Base-by-base conservation (phyloP, 2,888 invertebrate species). In the Prenolepis imparis region DNA sequence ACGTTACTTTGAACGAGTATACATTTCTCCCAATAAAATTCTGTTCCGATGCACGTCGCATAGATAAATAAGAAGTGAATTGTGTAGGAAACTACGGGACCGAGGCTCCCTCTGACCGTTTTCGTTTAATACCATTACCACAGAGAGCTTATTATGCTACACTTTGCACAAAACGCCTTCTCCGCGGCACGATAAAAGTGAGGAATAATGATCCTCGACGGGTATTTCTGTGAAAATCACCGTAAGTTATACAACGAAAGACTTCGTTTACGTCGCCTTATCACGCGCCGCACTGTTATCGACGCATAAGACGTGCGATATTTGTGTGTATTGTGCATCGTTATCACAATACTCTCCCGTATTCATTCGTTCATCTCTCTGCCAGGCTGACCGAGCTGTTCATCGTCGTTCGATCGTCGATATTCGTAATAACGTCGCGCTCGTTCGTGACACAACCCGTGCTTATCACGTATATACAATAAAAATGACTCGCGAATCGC, bases 101-200 rank as follows among this genome's bases (percentile, higher is more conserved):
- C 90, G 91, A 87, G 86, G 74, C 88, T 90, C 88, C 73, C 88
- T 90, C 87, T 84, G 78, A 70, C 41, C 21, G 55, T 82, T 68
- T 87, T 32, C 28, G 36, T 61, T 77, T 83, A 86, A 85, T 87
- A 80, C 63, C 70, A 66, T 85, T 64, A 82, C 86, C 81, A 89
- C 84, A 89, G 90, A 90, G 90, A 90, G 87, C 91, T 90, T 88
- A 90, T 88, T 89, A 84, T 85, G 88, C 88, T 89, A 90, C 75
- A 57, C 28, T 67, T 86, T 84, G 83, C 64, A 64, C 70, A 82
- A 84, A 86, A 88, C 66, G 59, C 63, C 32, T 75, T 8, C 66
- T 67, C 80, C 70, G 80, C 89, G 72, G 83, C 63, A 77, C 41
- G 84, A 85, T 83, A 59, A 73, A 86, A 57, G 15, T 59, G 18